A percentile compares a stretch with the other conserved stretches of the same genome.
phyloP scores from a whole-genome alignment of 1,140 invertebrate species.

The Neuroterus valhalla region DNA sequence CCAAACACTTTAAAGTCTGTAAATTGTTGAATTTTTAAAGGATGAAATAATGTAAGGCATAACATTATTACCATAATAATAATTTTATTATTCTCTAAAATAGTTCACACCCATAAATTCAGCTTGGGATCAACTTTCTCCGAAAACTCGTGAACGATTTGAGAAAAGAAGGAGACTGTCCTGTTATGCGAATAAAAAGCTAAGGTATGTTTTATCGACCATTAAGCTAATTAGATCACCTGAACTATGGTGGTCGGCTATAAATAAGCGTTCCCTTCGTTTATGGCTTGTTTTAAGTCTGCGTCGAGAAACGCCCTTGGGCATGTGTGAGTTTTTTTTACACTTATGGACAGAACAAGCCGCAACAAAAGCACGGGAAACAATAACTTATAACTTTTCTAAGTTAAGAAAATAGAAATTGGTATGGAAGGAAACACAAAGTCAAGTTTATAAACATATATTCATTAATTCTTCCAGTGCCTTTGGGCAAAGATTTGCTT shows the following conservation, averaged over 20 bases:
- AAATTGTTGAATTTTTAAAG: neutral
- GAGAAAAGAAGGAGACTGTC: conserved; percentile 17
- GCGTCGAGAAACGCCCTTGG: conserved; percentile 15
- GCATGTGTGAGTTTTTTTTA: neutral
- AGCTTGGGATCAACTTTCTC: neutral
- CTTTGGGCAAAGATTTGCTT: too few relatives aligned
- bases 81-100: conserved; percentile 14
- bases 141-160: conserved; percentile 18
- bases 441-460: too few relatives aligned
- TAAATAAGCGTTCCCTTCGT: conserved; percentile 48
- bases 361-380: neutral
- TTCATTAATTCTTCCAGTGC: too few relatives aligned
- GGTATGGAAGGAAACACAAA: too few relatives aligned
- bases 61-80: neutral
- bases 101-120: conserved; percentile 10
- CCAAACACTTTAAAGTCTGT: neutral
- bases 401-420: neutral
- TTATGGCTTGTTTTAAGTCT: conserved; percentile 40
- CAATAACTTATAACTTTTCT: neutral
- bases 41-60: neutral
- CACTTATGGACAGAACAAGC: neutral
- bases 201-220: conserved; percentile 46
- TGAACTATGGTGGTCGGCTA: conserved; percentile 36
- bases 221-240: conserved; percentile 50
- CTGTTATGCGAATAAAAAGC: conserved; percentile 37